Base-by-base conservation (phyloP, 1,140 invertebrate genomes). In the Sarcophaga bullata region DNA sequence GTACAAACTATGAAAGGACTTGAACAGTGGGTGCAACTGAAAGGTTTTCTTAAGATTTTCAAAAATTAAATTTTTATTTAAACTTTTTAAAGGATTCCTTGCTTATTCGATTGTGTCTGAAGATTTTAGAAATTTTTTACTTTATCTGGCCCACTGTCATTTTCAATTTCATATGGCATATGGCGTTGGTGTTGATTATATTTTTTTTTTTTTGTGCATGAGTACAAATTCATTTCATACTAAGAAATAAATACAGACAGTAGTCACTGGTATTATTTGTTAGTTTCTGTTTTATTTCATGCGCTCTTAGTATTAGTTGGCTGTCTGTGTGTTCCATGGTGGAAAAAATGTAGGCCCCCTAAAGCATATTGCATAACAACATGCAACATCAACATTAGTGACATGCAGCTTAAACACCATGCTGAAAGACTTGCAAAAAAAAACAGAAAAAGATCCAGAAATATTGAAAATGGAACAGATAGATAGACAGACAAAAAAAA, bases 351-450 rank as follows among this genome's bases (percentile, higher is more conserved):
- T 17, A 78, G 75, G 17, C 75, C 75, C 75, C 75, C 75, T 78
- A 52, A 78, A 78, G 75, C 75, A 25, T 49, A 10, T 78, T 78
- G 19, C 75, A 78, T 78, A 78, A 78, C 48, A 78, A 78, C 75
- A 78, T 78, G 75, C 75, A 78, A 78, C 75, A 78, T 50, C n/a
- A 50, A 50, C 75, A 78, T 78, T 78, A 78, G 73, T n/a, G 62
- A 68, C 62, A 68, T 68, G 62, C 17, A 25, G 62, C 62, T 19
- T 25, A 68, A 68, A 68, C 62, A 68, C 25, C 62, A 68, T 7
- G 25, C 25, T 37, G 25, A 37, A 19, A 9, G 17, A 19, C 9
- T 17, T 68, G 17, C 0, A 25, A 10, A 58, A 15, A 7, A 58
- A 58, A 58, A 58, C 11, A 15, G 15, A 58, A 58, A 68, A 17